Evolutionary conservation across 64 coral and sea anemone genomes (phyloP).

Genomic region (Porites lutea): DNA sequence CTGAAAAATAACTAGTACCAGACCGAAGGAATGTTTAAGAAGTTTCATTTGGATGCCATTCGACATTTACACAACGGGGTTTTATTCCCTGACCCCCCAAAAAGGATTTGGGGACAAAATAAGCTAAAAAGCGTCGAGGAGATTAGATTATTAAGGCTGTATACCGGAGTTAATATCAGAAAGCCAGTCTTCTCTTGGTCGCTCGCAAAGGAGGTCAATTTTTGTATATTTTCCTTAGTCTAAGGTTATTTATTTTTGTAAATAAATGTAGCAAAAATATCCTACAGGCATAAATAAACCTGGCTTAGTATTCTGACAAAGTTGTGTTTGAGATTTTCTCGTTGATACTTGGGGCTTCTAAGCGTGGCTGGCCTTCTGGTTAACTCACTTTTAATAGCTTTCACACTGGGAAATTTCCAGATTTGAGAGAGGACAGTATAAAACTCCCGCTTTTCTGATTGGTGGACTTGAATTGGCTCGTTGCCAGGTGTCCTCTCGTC

Average conservation of each 20-base stretch:
- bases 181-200: conserved; percentile 39
- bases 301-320: neutral
- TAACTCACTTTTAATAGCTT: neutral
- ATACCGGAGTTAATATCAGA: neutral
- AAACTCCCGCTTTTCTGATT: neutral
- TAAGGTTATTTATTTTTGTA: conserved; percentile 15
- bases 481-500: no score
- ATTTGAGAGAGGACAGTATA: neutral
- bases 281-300: neutral
- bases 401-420: neutral
- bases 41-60: no score
- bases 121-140: no score
- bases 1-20: no score
- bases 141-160: neutral
- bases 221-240: neutral
- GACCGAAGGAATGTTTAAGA: no score
- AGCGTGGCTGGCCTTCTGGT: conserved; percentile 40
- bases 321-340: neutral
- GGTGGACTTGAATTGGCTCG: no score
- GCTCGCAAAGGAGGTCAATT: neutral
- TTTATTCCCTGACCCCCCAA: no score
- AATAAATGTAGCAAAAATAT: neutral
- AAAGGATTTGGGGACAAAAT: no score
- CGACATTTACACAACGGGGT: no score
- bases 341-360: neutral